phyloP scores from a whole-genome alignment of 2,797 vertebrate species.

The Enteromius fasciolatus region DNA sequence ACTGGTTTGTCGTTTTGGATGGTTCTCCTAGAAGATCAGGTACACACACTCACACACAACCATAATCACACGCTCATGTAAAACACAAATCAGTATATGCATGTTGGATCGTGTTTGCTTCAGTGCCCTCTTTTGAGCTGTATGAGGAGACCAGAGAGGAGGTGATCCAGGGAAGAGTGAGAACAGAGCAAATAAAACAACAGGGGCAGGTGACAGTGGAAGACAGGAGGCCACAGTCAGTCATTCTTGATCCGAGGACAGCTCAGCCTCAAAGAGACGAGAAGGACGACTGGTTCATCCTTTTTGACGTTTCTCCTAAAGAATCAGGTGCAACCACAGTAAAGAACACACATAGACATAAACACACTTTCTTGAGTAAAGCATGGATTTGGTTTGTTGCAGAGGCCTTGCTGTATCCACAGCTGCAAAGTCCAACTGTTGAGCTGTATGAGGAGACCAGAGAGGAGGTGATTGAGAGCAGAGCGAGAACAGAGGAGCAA shows the following conservation, averaged over 20 bases:
- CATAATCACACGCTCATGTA: not conserved
- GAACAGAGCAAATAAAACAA: constrained; percentile 7
- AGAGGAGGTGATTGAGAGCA: not conserved
- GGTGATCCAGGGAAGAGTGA: not conserved
- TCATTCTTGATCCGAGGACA: constrained; percentile 51
- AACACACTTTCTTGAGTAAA: not conserved
- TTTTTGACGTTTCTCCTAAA: constrained; percentile 64
- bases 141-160: constrained; percentile 6
- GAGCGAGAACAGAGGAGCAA: constrained; percentile 24
- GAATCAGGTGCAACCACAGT: constrained; percentile 41
- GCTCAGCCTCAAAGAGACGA: constrained; percentile 49
- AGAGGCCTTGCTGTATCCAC: not conserved
- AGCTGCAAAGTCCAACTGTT: not conserved
- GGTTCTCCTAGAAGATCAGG: constrained; percentile 60
- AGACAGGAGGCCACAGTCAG: constrained; percentile 40
- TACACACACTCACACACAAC: constrained; percentile 25
- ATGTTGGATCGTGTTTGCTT: constrained; percentile 33
- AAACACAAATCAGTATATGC: not conserved
- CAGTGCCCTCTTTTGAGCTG: not conserved
- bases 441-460: not conserved
- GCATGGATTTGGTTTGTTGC: not conserved
- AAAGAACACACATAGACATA: not conserved
- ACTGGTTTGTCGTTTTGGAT: constrained; percentile 69
- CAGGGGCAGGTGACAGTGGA: not conserved
- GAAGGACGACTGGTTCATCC: constrained; percentile 70